These are phyloP conservation scores for Hemistola chrysoprasaria DNA, from an alignment of 2,888 invertebrate species.

Conservation along the genomic window DNA sequence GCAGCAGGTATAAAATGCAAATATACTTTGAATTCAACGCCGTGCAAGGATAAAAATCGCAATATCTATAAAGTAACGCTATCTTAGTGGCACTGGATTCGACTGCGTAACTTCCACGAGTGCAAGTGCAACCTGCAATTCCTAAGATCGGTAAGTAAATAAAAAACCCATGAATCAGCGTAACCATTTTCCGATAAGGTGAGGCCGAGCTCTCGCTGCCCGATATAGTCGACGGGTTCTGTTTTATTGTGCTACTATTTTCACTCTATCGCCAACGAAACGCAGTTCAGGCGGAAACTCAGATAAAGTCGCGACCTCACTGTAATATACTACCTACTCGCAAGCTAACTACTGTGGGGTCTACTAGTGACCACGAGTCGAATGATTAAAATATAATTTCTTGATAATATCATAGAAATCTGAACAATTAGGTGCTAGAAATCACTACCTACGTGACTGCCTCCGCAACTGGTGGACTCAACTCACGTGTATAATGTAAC, in stretches of 20 bases:
- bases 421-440: no score
- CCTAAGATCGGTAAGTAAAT: conserved; percentile 58
- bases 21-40: conserved; percentile 5
- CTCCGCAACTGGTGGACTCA: no score
- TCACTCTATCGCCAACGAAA: conserved; percentile 70
- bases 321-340: conserved; percentile 59
- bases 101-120: conserved; percentile 21
- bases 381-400: no score
- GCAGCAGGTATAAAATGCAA: conserved; percentile 1
- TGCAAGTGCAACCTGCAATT: conserved; percentile 39
- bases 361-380: conserved; percentile 4
- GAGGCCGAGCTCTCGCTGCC: conserved; percentile 49
- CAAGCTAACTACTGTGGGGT: conserved; percentile 14
- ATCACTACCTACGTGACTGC: no score
- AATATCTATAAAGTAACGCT: conserved; percentile 8
- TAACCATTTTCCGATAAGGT: conserved; percentile 76
- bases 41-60: background rate
- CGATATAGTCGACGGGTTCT: conserved; percentile 63
- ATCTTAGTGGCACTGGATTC: conserved; percentile 10
- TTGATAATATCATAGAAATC: no score
- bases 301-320: conserved; percentile 74
- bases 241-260: conserved; percentile 78
- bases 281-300: conserved; percentile 73
- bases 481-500: no score
- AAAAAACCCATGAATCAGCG: conserved; percentile 69